These are phyloP conservation scores for Sarcophaga bullata DNA, from an alignment of 1,140 invertebrate species.

Conservation along the genomic window DNA sequence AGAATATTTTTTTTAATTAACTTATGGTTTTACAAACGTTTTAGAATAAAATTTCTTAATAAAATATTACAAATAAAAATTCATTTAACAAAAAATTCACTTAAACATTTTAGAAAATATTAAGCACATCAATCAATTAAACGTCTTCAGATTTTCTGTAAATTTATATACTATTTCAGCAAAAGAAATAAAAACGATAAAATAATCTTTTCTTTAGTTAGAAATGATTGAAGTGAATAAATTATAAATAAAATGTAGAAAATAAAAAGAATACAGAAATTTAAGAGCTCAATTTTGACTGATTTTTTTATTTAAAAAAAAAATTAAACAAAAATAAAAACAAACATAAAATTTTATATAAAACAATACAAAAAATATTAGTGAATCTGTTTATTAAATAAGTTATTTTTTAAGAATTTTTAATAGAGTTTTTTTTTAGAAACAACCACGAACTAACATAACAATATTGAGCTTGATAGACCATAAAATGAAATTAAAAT, in stretches of 20 bases:
- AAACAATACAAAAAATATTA: slow-evolving; percentile 44
- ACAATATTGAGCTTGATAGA: slow-evolving; percentile 25
- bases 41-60: no score
- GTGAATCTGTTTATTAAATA: slow-evolving; percentile 22
- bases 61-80: no score
- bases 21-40: no score
- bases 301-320: slow-evolving; percentile 50
- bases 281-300: slow-evolving; percentile 64
- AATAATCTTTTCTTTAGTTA: no score
- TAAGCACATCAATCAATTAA: not conserved
- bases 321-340: not conserved
- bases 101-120: not conserved
- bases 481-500: not conserved
- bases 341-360: slow-evolving; percentile 44
- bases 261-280: slow-evolving; percentile 53
- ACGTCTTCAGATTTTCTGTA: not conserved
- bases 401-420: slow-evolving; percentile 31
- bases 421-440: not conserved
- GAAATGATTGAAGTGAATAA: no score
- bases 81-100: not conserved
- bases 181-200: no score
- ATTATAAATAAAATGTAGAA: slow-evolving; percentile 17
- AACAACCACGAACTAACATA: not conserved
- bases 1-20: not conserved
- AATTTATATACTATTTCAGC: not conserved